Evolutionary conservation across 2,888 invertebrate species (phyloP), one percentile per base, ranked within the genome.

Genomic region (Latrodectus hesperus): DNA sequence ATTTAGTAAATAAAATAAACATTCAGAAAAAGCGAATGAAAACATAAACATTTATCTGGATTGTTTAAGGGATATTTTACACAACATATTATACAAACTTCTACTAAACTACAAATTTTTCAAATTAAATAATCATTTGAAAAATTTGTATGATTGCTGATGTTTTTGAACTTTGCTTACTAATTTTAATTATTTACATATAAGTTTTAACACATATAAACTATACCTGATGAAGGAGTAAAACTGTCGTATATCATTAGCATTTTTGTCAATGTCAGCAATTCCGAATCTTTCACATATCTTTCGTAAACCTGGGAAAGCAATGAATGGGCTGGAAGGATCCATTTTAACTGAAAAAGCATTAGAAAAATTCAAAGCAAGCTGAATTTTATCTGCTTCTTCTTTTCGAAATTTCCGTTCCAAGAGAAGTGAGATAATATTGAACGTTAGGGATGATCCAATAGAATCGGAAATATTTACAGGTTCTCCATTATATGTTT

Each of bases 341-440:
- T 80, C 72, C n/a, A 52, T 14, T 22, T 72, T 77, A 0, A n/a
- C 53, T 8, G 76, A 22, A n/a, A 67, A 51, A 5, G 55, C 51
- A 16, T 81, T 17, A 1, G 76, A 49, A 65, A 65, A 81, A 22
- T 87, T 55, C 6, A 72, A n/a, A 51, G 64, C 49, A 4, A 81
- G 17, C 55, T 81, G 55, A 3, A 81, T 14, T 22, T 76, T 75
- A 11, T 87, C 77, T 1, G 76, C 55, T n/a, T 87, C 86, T n/a
- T 67, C 73, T 17, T 68, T 71, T 1, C 55, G 8, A 0, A 87
- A 77, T 17, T 65, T 71, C 10, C 86, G 65, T 5, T 81, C 86
- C 8, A 76, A 76, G 12, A 87, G 52, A 12, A 87, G 74, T 11
- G 86, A 81, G 4, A 81, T 55, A 16, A 87, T 81, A 72, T 81